Conservation (phyloP, 2,888 invertebrate genomes). For the Drosophila neotestacea region DNA sequence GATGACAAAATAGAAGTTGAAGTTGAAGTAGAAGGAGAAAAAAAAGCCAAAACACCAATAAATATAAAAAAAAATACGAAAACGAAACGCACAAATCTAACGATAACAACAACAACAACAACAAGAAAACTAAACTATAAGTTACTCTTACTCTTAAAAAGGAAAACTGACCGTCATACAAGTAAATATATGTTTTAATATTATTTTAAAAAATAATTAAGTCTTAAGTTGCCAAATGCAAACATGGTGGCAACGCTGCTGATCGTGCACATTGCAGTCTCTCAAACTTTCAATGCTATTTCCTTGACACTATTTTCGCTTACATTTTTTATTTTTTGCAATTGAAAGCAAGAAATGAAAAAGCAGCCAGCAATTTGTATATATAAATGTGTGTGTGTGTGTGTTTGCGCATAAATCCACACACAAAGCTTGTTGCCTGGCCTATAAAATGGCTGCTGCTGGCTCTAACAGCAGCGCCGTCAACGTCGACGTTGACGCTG, state of each 20-base stretch:
- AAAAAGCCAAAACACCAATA: constrained; percentile 34
- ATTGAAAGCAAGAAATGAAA: constrained; percentile 21
- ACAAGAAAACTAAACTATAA: constrained; percentile 1
- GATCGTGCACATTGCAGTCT: constrained; percentile 18
- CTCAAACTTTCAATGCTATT: constrained; percentile 28
- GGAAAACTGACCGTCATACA: constrained; percentile 17
- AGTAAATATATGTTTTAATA: constrained; percentile 2
- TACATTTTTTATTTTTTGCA: constrained; percentile 35
- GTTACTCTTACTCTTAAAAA: not conserved
- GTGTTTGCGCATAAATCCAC: constrained; percentile 53
- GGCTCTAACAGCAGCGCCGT: constrained; percentile 50
- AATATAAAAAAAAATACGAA: constrained; percentile 8
- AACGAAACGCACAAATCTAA: constrained; percentile 51
- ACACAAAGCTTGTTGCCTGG: constrained; percentile 77
- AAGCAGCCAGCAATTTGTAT: constrained; percentile 18
- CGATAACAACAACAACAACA: constrained; percentile 17
- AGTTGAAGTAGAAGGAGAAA: not conserved
- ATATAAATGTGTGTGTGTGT: constrained; percentile 9
- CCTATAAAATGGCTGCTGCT: constrained; percentile 72
- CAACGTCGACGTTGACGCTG: constrained; percentile 56
- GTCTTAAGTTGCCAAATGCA: no score
- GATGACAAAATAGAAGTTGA: constrained; percentile 5
- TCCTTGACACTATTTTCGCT: constrained; percentile 62
- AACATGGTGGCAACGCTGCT: not conserved
- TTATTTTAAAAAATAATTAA: not conserved